Conservation (phyloP, 2,113 vertebrate genomes). For the Anthoscopus minutus region DNA sequence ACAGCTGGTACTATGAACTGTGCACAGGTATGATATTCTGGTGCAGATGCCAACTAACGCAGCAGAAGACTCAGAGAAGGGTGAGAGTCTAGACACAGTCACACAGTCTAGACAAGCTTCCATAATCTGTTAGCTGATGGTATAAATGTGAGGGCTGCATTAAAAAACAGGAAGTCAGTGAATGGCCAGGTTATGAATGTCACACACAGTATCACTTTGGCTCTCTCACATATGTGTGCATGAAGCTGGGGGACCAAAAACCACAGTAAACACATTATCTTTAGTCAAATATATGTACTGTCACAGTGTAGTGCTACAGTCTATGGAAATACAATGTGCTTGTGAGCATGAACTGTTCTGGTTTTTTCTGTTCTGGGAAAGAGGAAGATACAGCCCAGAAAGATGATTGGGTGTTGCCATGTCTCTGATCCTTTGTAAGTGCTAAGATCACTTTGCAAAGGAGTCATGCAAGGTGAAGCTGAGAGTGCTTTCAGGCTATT, state of each 20-base stretch:
- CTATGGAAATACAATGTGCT: not conserved
- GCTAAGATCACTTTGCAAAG: not conserved
- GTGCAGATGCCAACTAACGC: not conserved
- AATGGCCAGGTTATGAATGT: not conserved
- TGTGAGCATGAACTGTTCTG: not conserved
- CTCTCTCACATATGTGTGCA: not conserved
- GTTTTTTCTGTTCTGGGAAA: not conserved
- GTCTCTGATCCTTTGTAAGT: not conserved
- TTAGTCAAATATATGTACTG: not conserved
- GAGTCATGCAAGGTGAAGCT: not conserved
- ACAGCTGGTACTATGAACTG: not conserved
- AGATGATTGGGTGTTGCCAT: not conserved
- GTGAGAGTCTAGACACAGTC: too few species aligned
- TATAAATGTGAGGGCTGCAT: not conserved
- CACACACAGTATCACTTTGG: not conserved
- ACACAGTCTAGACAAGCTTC: not conserved
- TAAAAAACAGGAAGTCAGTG: not conserved
- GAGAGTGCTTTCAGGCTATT: conserved; percentile 12
- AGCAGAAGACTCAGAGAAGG: not conserved
- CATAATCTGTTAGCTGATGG: not conserved
- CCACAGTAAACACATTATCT: not conserved
- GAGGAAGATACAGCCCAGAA: not conserved
- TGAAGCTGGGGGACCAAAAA: not conserved
- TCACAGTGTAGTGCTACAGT: not conserved
- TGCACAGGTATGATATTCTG: not conserved